A percentile compares a stretch with the other conserved stretches of the same genome.
Conservation (phyloP, 2,888 invertebrate species). For the Scaptodrosophila latifasciaeformis region DNA sequence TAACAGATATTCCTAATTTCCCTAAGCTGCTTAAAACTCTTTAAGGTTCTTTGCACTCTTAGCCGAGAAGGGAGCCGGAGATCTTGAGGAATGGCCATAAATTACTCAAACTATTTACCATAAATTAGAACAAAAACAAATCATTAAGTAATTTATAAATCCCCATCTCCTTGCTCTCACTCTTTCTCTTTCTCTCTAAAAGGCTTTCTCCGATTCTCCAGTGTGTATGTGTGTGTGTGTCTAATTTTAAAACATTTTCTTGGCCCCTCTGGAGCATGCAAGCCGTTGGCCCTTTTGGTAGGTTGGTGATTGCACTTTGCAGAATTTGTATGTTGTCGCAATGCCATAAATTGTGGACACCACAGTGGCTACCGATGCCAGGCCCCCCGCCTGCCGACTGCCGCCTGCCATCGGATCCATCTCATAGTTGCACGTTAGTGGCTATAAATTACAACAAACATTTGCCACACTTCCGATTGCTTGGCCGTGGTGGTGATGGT, state of each 20-base stretch:
- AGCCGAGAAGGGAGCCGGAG: no score
- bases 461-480: slow-evolving; percentile 60
- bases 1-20: no score
- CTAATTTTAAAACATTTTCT: not conserved
- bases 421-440: slow-evolving; percentile 9
- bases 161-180: slow-evolving; percentile 8
- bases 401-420: not conserved
- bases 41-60: no score
- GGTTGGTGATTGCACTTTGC: slow-evolving; percentile 33
- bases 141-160: slow-evolving; percentile 2
- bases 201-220: no score
- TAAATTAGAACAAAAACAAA: slow-evolving; percentile 1
- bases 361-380: slow-evolving; percentile 48
- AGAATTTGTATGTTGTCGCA: slow-evolving; percentile 50
- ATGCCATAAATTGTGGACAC: slow-evolving; percentile 59
- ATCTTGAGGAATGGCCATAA: no score
- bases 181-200: not conserved
- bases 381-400: not conserved
- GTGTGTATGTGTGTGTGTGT: no score
- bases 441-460: slow-evolving; percentile 62
- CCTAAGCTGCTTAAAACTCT: no score
- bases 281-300: slow-evolving; percentile 4
- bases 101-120: no score
- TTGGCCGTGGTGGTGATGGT: not conserved
- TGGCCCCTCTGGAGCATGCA: not conserved